These are phyloP conservation scores for Alviniconcha strummeri DNA, from an alignment of 2,888 invertebrate species.

Conservation along the genomic window DNA sequence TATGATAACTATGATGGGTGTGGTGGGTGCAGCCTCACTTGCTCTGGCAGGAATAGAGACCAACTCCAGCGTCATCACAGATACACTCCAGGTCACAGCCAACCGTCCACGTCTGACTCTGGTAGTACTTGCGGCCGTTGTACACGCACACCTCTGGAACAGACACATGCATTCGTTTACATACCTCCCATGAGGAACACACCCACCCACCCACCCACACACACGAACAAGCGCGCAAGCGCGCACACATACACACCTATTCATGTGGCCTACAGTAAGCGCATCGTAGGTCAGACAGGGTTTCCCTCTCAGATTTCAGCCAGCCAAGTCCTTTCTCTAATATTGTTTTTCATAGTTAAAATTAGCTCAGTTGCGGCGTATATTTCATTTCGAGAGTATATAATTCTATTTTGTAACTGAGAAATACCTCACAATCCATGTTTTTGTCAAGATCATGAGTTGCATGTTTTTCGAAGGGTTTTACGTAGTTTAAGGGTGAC, in stretches of 20 bases:
- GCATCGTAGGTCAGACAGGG: too few relatives aligned
- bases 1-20: too few relatives aligned
- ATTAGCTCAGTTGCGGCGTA: too few relatives aligned
- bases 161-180: not conserved
- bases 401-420: not conserved
- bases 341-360: too few relatives aligned
- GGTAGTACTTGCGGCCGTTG: slow-evolving; percentile 43
- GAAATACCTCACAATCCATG: not conserved
- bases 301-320: too few relatives aligned
- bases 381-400: too few relatives aligned
- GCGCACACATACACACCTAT: not conserved
- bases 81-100: slow-evolving; percentile 45
- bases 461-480: too few relatives aligned
- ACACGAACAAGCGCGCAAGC: not conserved
- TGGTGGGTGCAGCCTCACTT: slow-evolving; percentile 16
- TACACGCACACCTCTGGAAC: slow-evolving; percentile 43
- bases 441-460: not conserved
- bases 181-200: too few relatives aligned
- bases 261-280: not conserved
- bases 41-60: slow-evolving; percentile 42
- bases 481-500: too few relatives aligned
- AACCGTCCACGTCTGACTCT: slow-evolving; percentile 46
- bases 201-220: too few relatives aligned
- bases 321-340: too few relatives aligned
- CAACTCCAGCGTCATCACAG: slow-evolving; percentile 42